Conservation (phyloP, 1,140 invertebrate species). For the Drosophila pruinosa region DNA sequence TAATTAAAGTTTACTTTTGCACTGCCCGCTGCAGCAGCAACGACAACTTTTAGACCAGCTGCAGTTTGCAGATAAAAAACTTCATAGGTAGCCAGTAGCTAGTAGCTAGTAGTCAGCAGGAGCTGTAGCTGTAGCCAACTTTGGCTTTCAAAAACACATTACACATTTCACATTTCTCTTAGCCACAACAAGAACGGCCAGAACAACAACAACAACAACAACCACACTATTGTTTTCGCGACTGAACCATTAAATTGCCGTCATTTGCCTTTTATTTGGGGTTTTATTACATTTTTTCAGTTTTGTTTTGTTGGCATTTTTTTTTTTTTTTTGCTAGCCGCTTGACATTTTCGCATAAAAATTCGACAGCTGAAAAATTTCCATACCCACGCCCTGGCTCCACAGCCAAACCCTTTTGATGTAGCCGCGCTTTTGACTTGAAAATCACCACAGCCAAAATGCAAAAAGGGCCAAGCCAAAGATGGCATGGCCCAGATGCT, state of each 20-base stretch:
- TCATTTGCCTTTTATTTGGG: constrained; percentile 75
- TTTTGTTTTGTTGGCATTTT: constrained; percentile 14
- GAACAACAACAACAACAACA: constrained; percentile 17
- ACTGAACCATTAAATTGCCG: constrained; percentile 76
- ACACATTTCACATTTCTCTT: constrained; percentile 55
- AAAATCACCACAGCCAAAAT: constrained; percentile 66
- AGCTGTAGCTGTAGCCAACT: constrained; percentile 26
- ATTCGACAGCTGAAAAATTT: constrained; percentile 78
- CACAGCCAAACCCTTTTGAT: constrained; percentile 74
- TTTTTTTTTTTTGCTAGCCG: constrained; percentile 26
- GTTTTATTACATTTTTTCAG: constrained; percentile 59
- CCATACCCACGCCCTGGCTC: constrained; percentile 53
- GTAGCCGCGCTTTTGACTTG: constrained; percentile 71
- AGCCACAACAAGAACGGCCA: constrained; percentile 38
- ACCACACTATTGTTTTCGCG: constrained; percentile 64
- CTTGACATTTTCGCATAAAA: constrained; percentile 78
- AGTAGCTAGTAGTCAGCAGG: constrained; percentile 8
- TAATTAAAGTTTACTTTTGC: constrained; percentile 78
- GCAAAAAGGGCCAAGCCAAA: constrained; percentile 32
- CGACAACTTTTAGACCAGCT: constrained; percentile 59
- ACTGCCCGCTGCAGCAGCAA: constrained; percentile 63
- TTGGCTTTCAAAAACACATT: constrained; percentile 71
- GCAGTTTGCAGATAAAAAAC: constrained; percentile 65
- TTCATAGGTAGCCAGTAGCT: constrained; percentile 49
- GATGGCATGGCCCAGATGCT: constrained; percentile 29